phyloP scores from a whole-genome alignment of 2,797 vertebrate genomes.

The Dryobates pubescens region DNA sequence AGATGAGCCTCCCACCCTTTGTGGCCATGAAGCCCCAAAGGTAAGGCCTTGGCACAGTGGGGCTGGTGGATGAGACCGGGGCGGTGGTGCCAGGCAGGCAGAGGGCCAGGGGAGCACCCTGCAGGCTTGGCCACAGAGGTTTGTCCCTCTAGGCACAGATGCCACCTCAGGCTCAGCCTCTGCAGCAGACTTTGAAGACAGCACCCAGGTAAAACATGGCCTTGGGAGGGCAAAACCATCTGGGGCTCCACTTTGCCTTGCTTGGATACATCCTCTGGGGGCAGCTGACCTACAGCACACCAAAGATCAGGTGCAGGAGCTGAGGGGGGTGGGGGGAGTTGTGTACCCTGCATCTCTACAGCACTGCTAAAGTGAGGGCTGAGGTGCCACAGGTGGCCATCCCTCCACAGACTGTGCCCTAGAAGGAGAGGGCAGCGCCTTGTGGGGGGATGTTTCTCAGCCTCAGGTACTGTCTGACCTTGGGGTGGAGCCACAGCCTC shows the following conservation, averaged over 20 bases:
- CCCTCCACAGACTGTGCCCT: rapidly evolving
- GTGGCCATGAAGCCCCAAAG: not conserved
- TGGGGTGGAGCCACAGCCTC: rapidly evolving
- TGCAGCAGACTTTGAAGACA: not conserved
- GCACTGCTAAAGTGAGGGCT: not conserved
- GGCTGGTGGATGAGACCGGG: not conserved
- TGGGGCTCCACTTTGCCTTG: rapidly evolving
- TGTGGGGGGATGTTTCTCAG: rapidly evolving
- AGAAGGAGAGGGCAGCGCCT: not conserved
- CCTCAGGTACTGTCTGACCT: no score
- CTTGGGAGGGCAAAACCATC: rapidly evolving
- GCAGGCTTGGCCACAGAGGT: not conserved
- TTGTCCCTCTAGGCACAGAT: slow-evolving; percentile 30
- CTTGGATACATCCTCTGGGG: rapidly evolving
- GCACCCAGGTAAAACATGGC: slow-evolving; percentile 37
- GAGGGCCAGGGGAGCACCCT: not conserved
- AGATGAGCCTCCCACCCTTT: not conserved
- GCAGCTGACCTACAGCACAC: not conserved
- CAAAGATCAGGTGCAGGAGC: rapidly evolving
- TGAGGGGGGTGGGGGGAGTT: rapidly evolving
- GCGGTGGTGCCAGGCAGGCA: no score
- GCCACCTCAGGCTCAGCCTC: not conserved
- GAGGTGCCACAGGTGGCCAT: rapidly evolving
- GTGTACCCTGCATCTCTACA: not conserved
- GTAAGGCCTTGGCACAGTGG: not conserved